phyloP scores from a whole-genome alignment of 2,888 invertebrate species.

The Phyllotreta cruciferae region DNA sequence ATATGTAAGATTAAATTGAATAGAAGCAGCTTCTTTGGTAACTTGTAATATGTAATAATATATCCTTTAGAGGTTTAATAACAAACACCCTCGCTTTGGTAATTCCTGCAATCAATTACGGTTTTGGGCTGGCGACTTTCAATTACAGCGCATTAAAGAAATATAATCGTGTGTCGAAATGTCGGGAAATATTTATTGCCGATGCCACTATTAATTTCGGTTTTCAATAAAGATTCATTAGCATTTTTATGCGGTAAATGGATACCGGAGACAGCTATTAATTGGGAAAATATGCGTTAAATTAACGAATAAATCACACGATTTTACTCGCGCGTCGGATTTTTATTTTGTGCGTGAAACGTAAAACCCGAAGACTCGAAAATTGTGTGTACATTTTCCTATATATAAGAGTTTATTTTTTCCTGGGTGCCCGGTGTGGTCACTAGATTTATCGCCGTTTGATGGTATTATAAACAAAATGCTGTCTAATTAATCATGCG shows the following conservation, averaged over 20 bases:
- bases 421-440: background rate
- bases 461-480: too few species aligned
- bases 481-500: too few species aligned
- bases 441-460: background rate
- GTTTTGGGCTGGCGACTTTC: background rate
- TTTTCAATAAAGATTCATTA: conserved; percentile 18
- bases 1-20: too few species aligned
- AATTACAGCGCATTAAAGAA: conserved; percentile 2
- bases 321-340: background rate
- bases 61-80: too few species aligned
- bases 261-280: conserved; percentile 15
- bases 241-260: conserved; percentile 19
- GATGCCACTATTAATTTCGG: conserved; percentile 15
- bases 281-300: conserved; percentile 20
- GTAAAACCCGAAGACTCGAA: conserved; percentile 1
- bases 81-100: too few species aligned
- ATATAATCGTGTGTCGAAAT: conserved; percentile 13
- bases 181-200: conserved; percentile 15
- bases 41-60: too few species aligned
- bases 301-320: conserved; percentile 20
- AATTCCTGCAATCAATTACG: too few species aligned
- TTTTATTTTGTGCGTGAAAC: conserved; percentile 8
- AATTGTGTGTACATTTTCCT: background rate
- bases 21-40: too few species aligned
- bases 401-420: background rate